A percentile compares a stretch with the other conserved stretches of the same genome.
Conservation (phyloP, 2,113 vertebrate species). For the Chloroceryle aenea region DNA sequence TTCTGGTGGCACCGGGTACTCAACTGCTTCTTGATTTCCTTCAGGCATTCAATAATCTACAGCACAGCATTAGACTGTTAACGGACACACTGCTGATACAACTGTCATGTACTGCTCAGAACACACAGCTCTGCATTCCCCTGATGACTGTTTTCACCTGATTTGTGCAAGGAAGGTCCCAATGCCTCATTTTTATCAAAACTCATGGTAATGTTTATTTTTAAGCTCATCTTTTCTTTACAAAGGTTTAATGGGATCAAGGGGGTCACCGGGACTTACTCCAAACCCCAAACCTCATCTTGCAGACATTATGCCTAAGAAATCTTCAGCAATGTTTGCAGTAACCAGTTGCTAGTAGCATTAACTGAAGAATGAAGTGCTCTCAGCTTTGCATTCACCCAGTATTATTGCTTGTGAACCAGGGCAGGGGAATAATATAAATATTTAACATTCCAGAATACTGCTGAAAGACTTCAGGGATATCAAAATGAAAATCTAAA, state of each 20-base stretch:
- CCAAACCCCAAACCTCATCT: background rate
- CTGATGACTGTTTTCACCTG: background rate
- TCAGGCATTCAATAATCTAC: constrained; percentile 95
- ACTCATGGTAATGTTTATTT: background rate
- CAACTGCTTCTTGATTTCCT: constrained; percentile 91
- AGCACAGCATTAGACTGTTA: background rate
- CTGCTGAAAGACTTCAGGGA: background rate
- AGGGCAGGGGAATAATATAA: too few relatives aligned
- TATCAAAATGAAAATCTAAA: background rate
- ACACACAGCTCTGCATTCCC: background rate
- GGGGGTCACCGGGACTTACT: background rate
- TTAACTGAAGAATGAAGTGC: background rate
- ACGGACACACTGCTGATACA: background rate
- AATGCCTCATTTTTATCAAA: background rate
- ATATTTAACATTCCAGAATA: background rate
- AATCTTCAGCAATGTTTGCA: background rate
- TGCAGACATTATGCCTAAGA: background rate
- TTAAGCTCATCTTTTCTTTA: background rate
- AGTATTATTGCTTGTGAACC: background rate
- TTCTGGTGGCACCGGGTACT: constrained; percentile 88
- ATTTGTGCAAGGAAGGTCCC: background rate
- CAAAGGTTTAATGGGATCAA: background rate
- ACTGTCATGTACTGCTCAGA: background rate
- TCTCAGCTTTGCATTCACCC: background rate
- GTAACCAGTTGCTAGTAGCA: background rate